These are phyloP conservation scores for Chlorops oryzae DNA, from an alignment of 1,140 invertebrate species.

Conservation along the genomic window DNA sequence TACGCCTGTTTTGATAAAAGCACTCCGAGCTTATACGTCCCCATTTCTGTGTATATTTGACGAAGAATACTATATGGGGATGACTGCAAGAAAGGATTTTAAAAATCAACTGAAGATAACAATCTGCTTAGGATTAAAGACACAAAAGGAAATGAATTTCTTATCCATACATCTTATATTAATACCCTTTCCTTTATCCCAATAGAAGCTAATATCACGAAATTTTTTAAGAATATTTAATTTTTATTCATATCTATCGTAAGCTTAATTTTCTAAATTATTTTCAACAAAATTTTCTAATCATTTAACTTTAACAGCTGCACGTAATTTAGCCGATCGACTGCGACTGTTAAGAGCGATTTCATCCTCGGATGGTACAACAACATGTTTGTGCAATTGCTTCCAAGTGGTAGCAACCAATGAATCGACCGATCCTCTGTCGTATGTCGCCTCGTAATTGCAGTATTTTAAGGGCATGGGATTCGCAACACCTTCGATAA, in stretches of 20 bases:
- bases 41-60: too few relatives aligned
- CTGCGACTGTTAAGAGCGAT: conserved; percentile 72
- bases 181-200: too few relatives aligned
- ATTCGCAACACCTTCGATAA: conserved; percentile 62
- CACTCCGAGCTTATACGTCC: too few relatives aligned
- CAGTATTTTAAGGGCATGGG: conserved; percentile 61
- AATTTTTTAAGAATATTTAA: neutral
- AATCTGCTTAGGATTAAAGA: too few relatives aligned
- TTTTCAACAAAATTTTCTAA: conserved; percentile 5
- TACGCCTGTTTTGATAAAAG: too few relatives aligned
- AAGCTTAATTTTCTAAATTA: neutral
- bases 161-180: too few relatives aligned
- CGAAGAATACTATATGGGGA: too few relatives aligned
- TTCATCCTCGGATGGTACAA: conserved; percentile 67
- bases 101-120: too few relatives aligned
- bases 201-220: neutral
- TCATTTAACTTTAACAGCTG: conserved; percentile 61
- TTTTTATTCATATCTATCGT: neutral
- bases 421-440: conserved; percentile 55
- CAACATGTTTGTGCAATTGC: conserved; percentile 74
- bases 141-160: too few relatives aligned
- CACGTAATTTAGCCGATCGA: conserved; percentile 82
- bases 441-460: conserved; percentile 53
- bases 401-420: conserved; percentile 65
- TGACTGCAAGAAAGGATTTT: too few relatives aligned